These are phyloP conservation scores for Orchesellides sinensis DNA, from an alignment of 2,888 invertebrate species.

Conservation along the genomic window DNA sequence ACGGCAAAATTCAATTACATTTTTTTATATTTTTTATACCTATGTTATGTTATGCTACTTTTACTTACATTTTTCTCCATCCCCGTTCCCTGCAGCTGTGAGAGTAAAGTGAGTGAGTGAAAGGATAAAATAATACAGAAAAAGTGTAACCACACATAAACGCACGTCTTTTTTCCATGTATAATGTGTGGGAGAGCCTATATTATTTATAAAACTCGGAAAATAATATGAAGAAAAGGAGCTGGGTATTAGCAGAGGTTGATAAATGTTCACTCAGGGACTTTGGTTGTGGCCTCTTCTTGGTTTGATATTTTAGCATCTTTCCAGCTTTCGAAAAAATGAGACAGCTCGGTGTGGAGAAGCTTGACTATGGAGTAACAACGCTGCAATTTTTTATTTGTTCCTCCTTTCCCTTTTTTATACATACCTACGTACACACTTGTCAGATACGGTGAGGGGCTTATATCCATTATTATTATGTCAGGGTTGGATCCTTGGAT, in stretches of 20 bases:
- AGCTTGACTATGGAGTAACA: not conserved
- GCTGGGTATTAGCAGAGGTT: conserved; percentile 53
- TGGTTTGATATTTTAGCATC: conserved; percentile 10
- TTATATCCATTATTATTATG: conserved; percentile 56
- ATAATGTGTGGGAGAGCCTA: not conserved
- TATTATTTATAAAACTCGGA: not conserved
- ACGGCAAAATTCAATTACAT: conserved; percentile 49
- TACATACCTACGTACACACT: not conserved
- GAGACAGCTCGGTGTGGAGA: not conserved
- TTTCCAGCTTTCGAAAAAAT: not conserved
- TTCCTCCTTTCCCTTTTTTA: not conserved
- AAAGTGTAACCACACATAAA: not conserved
- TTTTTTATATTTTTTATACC: not conserved
- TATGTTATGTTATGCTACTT: conserved; percentile 13
- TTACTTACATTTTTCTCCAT: conserved; percentile 30
- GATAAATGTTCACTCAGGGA: conserved; percentile 65
- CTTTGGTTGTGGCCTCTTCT: conserved; percentile 40
- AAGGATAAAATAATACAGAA: conserved; percentile 41
- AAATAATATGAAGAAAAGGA: not conserved
- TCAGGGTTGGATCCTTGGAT: conserved; percentile 45
- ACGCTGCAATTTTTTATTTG: not conserved
- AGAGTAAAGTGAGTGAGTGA: conserved; percentile 35
- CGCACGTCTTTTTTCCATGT: too few species aligned
- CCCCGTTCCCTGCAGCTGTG: conserved; percentile 35
- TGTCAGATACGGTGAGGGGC: conserved; percentile 33